Evolutionary conservation across 2,113 vertebrate species (phyloP), one percentile per base, ranked within the genome.

Genomic region (Elephantulus edwardii): DNA sequence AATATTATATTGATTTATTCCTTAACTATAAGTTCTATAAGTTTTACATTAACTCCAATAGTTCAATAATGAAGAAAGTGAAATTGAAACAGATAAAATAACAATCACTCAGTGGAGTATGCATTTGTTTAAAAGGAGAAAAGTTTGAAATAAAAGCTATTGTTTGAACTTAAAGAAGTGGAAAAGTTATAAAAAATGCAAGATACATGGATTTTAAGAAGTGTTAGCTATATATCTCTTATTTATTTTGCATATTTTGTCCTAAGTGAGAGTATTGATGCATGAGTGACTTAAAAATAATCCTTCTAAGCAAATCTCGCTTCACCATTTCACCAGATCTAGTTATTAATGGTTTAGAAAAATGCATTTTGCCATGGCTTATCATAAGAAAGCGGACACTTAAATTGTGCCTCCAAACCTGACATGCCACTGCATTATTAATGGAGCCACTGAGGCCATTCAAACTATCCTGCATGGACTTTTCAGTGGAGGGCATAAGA

Each of bases 321-420:
- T 84, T 89, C 58, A 60, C 81, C 85, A 50, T 89, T 92, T 95
- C 92, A 93, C 88, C 92, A 93, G 46, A 60, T 68, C 50, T 33
- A 35, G 83, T 96, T 94, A 90, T 94, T 95, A 96, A 93, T 91
- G 68, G 58, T 83, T 90, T 94, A 94, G 88, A 96, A 95, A 97
- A 97, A 95, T 90, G 95, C 35, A 91, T 28, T 88, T 92, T 96
- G 91, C 71, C 93, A 95, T 94, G 86, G 88, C 92, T 96, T 97
- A 96, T 95, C 96, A 82, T 87, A 88, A 93, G 82, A 80, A 81
- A 95, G 93, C 40, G 82, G 87, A 95, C 71, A 92, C 88, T 96
- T 96, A 95, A 96, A 96, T 95, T 97, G 90, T 77, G 91, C 94
- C 74, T 95, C 68, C 83, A 68, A 96, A 96, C 83, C 85, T 95